A percentile compares a stretch with the other conserved stretches of the same genome.
These are phyloP conservation scores for Chironomus tepperi DNA, from an alignment of 1,140 invertebrate species.

Conservation along the genomic window DNA sequence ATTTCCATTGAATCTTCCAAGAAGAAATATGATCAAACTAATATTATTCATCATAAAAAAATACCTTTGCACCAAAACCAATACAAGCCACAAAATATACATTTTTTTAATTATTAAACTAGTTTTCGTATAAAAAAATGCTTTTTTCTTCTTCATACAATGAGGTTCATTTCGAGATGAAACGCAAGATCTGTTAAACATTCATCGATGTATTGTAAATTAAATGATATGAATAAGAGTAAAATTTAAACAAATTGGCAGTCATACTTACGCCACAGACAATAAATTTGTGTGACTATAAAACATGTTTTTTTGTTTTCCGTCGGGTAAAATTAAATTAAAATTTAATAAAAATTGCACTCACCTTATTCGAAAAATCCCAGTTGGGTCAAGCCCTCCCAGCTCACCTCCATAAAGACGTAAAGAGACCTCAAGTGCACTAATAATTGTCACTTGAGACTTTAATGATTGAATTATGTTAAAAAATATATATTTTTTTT, in stretches of 20 bases:
- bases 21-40: too few species aligned
- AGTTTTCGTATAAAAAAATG: background rate
- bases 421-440: constrained; percentile 14
- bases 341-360: background rate
- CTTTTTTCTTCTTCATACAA: background rate
- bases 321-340: background rate
- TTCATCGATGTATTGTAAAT: background rate
- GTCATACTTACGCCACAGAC: background rate
- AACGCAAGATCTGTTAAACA: background rate
- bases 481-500: too few species aligned
- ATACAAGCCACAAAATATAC: constrained; percentile 1
- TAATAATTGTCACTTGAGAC: constrained; percentile 3
- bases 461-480: background rate
- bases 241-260: background rate
- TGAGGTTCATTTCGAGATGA: background rate
- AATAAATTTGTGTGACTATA: background rate
- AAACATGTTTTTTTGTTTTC: background rate
- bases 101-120: background rate
- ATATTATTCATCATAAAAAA: too few species aligned
- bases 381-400: constrained; percentile 16
- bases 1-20: too few species aligned
- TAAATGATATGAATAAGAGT: background rate
- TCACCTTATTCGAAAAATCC: constrained; percentile 21
- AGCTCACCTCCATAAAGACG: constrained; percentile 18
- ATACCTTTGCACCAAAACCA: background rate